Base-by-base conservation (phyloP, 2,888 invertebrate genomes). In the Drosophila quinaria region DNA sequence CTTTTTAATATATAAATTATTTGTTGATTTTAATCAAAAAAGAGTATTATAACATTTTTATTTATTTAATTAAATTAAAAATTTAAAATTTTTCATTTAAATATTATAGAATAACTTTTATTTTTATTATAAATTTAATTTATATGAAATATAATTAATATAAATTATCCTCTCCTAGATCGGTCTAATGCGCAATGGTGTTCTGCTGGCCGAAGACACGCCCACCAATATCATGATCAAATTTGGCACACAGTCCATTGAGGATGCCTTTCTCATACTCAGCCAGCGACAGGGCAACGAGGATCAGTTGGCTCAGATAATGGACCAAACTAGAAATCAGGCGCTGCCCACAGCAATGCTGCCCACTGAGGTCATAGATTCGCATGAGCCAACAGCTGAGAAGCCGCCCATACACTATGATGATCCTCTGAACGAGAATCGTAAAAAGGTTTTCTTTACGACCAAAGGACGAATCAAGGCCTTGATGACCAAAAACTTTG, bases 131-230 rank as follows among this genome's bases (percentile, higher is more conserved):
- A 5, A 0, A 5, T 1, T 1, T 25, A 25, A 5, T 3, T 22
- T 22, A 22, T 22, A 3, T 22, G 5, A 25, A 25, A 5, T 25
- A 25, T 25, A 25, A 25, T 47, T 0, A 17, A 2, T 19, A 5
- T 11, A 8, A 8, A 11, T 41, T 15, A 15, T 4, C 2, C 2
- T 17, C 2, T 35, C 0, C 5, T 90, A 98, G 98, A 97, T 98
- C 91, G 98, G 98, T 42, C 93, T 98, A 54, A 96, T 98, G 94
- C 94, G 98, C 72, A 96, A 95, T 83, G 98, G 98, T 0, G 95
- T 95, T 66, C 93, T 98, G 22, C 91, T 98, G 63, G 97, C 97
- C 0, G 98, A 98, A 93, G 96, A 97, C 75, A 94, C 96, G 0
- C 98, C 98, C 0, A 93, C 93, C 10, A 94, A 95, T 70, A 94